Evolutionary conservation across 2,888 invertebrate species (phyloP), one percentile per base, ranked within the genome.

Genomic region (Mesochorus sp.): DNA sequence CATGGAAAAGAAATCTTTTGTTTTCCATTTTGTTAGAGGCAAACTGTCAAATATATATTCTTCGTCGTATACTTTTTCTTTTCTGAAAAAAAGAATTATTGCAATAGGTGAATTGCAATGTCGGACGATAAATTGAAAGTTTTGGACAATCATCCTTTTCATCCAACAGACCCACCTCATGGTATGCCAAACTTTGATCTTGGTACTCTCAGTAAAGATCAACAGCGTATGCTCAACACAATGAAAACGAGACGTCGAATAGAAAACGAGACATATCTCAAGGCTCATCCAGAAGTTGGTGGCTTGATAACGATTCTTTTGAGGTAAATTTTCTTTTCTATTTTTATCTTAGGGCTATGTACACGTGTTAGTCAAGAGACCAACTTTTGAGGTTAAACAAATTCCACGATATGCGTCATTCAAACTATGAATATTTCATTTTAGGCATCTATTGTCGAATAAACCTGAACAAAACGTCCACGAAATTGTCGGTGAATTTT

Each of bases 241-340:
- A 76, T 81, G 49, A 87, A 84, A 74, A 59, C 70, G 44, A 62
- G 10, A 5, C 81, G 70, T 12, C 79, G 81, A 64, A 76, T 51
- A 3, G 81, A 84, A 21, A 87, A 85, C 49, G 85, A 87, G 61
- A 79, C 82, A 24, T 87, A 87, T 72, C 62, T 87, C n/a, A 75
- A 73, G 5, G 64, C 64, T 6, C 87, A 87, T 81, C 86, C 88
- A 24, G 87, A 87, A 79, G 74, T 87, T 55, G 81, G 77, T 67
- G 85, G 82, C 31, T 74, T 87, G 6, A 77, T 87, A 17, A 79
- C 79, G 0, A 83, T 87, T 72, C 81, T 87, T 44, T 73, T 85
- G 8, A 84, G 84, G 87, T 81, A 70, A 75, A 76, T 68, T 57
- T 12, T 66, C 49, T 19, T 42, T n/a, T 19, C n/a, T 17, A 8